phyloP scores from a whole-genome alignment of 2,113 vertebrate genomes.

The Mustela lutreola region DNA sequence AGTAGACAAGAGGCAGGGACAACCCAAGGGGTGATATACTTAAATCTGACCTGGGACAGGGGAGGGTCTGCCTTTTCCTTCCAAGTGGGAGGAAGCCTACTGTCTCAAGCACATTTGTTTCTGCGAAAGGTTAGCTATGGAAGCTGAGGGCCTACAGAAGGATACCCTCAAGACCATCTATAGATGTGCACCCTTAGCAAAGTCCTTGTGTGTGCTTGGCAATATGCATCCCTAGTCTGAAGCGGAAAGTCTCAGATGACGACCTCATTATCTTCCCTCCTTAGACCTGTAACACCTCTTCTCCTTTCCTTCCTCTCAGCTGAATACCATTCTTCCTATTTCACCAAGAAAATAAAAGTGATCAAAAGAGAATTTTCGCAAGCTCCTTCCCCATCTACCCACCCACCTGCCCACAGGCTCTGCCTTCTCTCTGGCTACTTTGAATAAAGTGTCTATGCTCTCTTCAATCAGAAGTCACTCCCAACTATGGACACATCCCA shows the following conservation, averaged over 20 bases:
- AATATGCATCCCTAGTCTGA: not conserved
- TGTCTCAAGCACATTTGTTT: not conserved
- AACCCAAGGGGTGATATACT: not conserved
- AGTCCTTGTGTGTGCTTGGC: not conserved
- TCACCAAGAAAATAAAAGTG: constrained; percentile 10
- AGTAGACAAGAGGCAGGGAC: not conserved
- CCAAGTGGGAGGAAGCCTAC: not conserved
- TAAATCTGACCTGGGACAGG: not conserved
- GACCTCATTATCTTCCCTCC: not conserved
- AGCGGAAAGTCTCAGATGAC: not conserved
- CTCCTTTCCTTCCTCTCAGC: not conserved
- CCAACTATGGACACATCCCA: too few relatives aligned
- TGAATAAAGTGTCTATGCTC: not conserved
- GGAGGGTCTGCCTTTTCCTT: not conserved
- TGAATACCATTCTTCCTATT: not conserved
- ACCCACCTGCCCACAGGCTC: not conserved
- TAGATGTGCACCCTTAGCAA: not conserved
- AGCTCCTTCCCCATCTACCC: not conserved
- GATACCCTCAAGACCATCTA: not conserved
- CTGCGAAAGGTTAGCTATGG: fast-evolving
- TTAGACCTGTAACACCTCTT: not conserved
- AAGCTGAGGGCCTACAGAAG: not conserved
- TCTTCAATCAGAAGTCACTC: not conserved
- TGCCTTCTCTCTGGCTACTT: not conserved
- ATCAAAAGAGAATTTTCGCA: constrained; percentile 5